A percentile compares a stretch with the other conserved stretches of the same genome.
phyloP scores from a whole-genome alignment of 2,888 invertebrate genomes.

The Drosophila barbarae region DNA sequence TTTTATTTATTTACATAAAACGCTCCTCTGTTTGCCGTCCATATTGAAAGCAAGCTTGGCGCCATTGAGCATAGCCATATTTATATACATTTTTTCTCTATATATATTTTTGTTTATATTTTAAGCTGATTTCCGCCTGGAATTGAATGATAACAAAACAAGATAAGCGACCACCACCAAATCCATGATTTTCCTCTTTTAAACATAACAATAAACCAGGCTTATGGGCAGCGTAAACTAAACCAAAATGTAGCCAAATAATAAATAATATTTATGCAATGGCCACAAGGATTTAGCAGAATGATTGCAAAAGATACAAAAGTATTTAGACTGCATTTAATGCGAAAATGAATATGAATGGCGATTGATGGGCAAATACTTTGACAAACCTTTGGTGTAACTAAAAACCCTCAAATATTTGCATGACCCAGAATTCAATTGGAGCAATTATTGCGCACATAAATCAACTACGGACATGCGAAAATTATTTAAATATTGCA shows the following conservation, averaged over 20 bases:
- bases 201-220: constrained; percentile 19
- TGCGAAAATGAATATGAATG: constrained; percentile 20
- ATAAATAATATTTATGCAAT: constrained; percentile 35
- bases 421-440: constrained; percentile 43
- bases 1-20: constrained; percentile 55
- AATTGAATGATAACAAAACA: constrained; percentile 52
- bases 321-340: constrained; percentile 20
- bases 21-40: constrained; percentile 27
- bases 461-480: constrained; percentile 50
- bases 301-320: constrained; percentile 27
- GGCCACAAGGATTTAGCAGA: constrained; percentile 32
- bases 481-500: constrained; percentile 44
- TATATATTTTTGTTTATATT: constrained; percentile 51
- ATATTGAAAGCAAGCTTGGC: constrained; percentile 24
- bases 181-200: constrained; percentile 16
- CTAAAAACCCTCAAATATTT: background rate
- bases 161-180: constrained; percentile 44
- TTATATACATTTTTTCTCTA: constrained; percentile 29
- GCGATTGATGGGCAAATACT: constrained; percentile 17
- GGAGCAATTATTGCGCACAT: constrained; percentile 50
- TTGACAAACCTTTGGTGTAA: constrained; percentile 5
- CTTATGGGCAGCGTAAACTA: constrained; percentile 14
- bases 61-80: constrained; percentile 15
- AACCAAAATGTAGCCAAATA: constrained; percentile 20
- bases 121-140: constrained; percentile 67